These are phyloP conservation scores for Diadumene lineata DNA, from an alignment of 92 coral and sea anemone species.

Conservation along the genomic window DNA sequence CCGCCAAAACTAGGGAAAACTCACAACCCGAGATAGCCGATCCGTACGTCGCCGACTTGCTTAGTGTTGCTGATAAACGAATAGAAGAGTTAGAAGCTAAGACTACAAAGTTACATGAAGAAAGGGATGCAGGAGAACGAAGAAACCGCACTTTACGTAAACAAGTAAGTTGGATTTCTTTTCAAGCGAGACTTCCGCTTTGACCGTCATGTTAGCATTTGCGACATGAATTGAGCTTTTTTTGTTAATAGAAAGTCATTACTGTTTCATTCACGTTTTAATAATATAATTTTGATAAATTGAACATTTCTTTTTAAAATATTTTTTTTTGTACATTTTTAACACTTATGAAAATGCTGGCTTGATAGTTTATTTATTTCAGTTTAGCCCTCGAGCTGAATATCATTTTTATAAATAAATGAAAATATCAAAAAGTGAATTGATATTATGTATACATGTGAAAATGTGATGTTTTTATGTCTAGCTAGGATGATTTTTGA, in stretches of 20 bases:
- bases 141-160: conserved; percentile 92
- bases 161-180: conserved; percentile 87
- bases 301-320: too few relatives aligned
- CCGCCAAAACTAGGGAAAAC: conserved; percentile 56
- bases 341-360: too few relatives aligned
- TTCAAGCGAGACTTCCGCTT: conserved; percentile 17
- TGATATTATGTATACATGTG: background rate
- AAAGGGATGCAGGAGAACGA: conserved; percentile 86
- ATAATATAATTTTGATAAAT: too few relatives aligned
- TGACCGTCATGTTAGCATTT: background rate
- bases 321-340: too few relatives aligned
- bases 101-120: conserved; percentile 63
- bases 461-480: background rate
- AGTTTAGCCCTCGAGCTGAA: too few relatives aligned
- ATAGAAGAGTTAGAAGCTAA: conserved; percentile 89
- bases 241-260: too few relatives aligned
- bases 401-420: too few relatives aligned
- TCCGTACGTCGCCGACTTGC: conserved; percentile 96
- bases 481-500: background rate
- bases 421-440: background rate
- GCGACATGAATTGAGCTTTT: too few relatives aligned
- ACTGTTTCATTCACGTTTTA: too few relatives aligned
- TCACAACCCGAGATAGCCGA: conserved; percentile 62
- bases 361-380: too few relatives aligned
- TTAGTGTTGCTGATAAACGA: conserved; percentile 92